Evolutionary conservation across 2,888 invertebrate species (phyloP), one percentile per base, ranked within the genome.

Genomic region (Operophtera brumata): DNA sequence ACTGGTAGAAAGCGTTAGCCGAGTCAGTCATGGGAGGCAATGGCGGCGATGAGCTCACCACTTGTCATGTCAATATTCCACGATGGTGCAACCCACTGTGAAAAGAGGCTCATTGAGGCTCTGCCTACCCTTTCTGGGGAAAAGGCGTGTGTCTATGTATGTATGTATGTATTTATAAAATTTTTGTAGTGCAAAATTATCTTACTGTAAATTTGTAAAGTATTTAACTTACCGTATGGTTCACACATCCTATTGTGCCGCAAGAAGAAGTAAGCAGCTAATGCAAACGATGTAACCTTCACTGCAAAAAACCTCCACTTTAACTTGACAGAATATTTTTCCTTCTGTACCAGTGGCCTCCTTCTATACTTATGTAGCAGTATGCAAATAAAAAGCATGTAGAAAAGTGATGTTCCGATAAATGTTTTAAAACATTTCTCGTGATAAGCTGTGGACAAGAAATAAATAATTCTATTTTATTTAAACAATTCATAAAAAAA

Each of bases 241-340:
- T 99, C 98, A 87, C 99, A 99, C 65, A 94, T 93, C 20, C 92
- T 92, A 82, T 99, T 99, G 81, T 99, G 99, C 65, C 98, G 92
- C 71, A 96, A 91, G 78, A 97, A 99, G 77, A 96, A 96, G 81
- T 97, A 98, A 44, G 94, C 94, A 35, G 97, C 96, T 66, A 94
- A 82, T 36, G 94, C 78, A 84, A 97, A 95, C 57, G 94, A 93
- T 30, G 91, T 74, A 41, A 96, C 84, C 85, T 98, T 97, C 44
- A 94, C 88, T 37, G 93, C 72, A 73, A 96, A 93, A 56, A 95
- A 90, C 77, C 94, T 92, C 77, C 93, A 92, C 88, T 99, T 99
- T 80, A 93, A 93, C 68, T 92, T 93, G 46, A 96, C 84, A 44
- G 97, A 97, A 65, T 91, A 91, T 63, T 82, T 88, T 76, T 96